A percentile compares a stretch with the other conserved stretches of the same genome.
Conservation (phyloP, 1,140 invertebrate species). For the Phocides pigmalion region DNA sequence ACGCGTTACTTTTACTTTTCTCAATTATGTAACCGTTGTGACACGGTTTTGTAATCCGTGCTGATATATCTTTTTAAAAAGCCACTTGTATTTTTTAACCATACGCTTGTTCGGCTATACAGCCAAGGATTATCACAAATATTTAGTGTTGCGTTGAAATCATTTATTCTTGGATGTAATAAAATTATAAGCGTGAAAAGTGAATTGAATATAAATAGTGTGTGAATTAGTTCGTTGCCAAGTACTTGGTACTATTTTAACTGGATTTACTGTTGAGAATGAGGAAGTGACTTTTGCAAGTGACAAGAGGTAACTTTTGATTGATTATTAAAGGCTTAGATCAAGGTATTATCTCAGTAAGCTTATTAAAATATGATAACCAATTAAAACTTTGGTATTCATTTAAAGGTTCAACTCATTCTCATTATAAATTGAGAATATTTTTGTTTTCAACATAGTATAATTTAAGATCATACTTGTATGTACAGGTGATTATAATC, state of each 20-base stretch:
- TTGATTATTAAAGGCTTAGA: neutral
- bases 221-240: neutral
- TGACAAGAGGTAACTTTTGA: neutral
- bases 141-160: neutral
- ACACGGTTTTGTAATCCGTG: conserved; percentile 48
- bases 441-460: too few species aligned
- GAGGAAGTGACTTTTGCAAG: conserved; percentile 8
- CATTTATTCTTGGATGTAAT: neutral
- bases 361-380: neutral
- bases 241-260: conserved; percentile 4
- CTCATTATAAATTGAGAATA: too few species aligned
- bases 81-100: neutral
- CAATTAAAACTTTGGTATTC: too few species aligned
- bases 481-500: too few species aligned
- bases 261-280: neutral
- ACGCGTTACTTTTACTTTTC: conserved; percentile 66
- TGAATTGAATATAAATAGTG: neutral
- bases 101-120: neutral
- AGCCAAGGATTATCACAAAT: neutral
- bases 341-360: neutral
- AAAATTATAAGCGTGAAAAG: conserved; percentile 1
- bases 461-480: too few species aligned
- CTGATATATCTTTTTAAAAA: conserved; percentile 23
- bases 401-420: too few species aligned
- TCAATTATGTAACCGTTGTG: conserved; percentile 47